Percentiles rank a stretch among this genome's conserved stretches.
phyloP scores from a whole-genome alignment of 2,888 invertebrate species.

The Acleris emargana region DNA sequence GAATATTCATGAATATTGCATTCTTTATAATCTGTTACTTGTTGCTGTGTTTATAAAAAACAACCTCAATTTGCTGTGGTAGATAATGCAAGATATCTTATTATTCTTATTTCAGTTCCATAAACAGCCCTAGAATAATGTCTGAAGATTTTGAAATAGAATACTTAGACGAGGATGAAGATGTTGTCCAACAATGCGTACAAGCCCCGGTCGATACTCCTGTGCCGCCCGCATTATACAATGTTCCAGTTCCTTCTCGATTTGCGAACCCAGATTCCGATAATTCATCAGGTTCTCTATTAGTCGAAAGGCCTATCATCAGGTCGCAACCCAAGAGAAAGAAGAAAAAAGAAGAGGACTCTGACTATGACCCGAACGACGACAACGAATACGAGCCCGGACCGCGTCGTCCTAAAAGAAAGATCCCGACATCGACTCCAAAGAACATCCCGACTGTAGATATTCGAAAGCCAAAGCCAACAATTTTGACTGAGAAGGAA shows the following conservation, averaged over 20 bases:
- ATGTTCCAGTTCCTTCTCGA: constrained; percentile 3
- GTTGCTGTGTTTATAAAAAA: no score
- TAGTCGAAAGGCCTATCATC: constrained; percentile 52
- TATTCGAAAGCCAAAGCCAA: constrained; percentile 17
- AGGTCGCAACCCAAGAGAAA: constrained; percentile 45
- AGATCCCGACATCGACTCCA: constrained; percentile 40
- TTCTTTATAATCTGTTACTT: no score
- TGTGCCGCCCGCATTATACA: constrained; percentile 18
- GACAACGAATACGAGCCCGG: constrained; percentile 48
- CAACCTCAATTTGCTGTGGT: no score
- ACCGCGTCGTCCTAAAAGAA: constrained; percentile 44
- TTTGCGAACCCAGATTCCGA: constrained; percentile 25
- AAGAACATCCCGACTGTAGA: constrained; percentile 37
- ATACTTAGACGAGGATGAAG: constrained; percentile 77
- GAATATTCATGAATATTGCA: no score
- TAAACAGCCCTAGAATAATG: constrained; percentile 44
- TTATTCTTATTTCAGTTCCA: no score
- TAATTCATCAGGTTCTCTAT: constrained; percentile 43
- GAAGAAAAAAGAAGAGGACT: constrained; percentile 59
- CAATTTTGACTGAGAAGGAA: constrained; percentile 29
- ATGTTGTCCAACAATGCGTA: constrained; percentile 72
- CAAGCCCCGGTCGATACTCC: constrained; percentile 43
- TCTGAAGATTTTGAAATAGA: constrained; percentile 69
- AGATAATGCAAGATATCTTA: no score
- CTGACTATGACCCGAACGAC: constrained; percentile 67